Evolutionary conservation across 2,888 invertebrate species (phyloP).

Genomic region (Mythimna albipuncta): DNA sequence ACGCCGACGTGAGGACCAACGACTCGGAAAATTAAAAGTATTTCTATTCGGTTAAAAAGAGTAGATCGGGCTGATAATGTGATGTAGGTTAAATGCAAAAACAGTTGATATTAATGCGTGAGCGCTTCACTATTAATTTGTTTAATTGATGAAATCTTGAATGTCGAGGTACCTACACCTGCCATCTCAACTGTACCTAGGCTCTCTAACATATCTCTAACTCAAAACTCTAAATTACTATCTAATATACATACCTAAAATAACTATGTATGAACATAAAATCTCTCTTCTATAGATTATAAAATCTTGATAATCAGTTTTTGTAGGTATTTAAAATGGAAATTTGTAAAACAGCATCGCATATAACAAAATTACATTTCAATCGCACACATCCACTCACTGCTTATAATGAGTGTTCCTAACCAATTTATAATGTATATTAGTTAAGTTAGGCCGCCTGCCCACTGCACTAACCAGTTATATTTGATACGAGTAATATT

Average conservation of each 20-base stretch:
- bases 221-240: no score
- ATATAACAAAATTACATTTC: not conserved
- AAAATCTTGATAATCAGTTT: no score
- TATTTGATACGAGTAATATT: constrained; percentile 10
- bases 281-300: no score
- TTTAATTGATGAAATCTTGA: constrained; percentile 4
- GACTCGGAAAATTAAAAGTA: constrained; percentile 28
- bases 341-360: not conserved
- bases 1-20: constrained; percentile 30
- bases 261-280: no score
- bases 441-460: not conserved
- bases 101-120: not conserved
- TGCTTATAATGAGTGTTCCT: not conserved
- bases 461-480: not conserved
- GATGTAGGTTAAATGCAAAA: constrained; percentile 10
- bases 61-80: constrained; percentile 14
- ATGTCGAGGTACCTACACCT: not conserved
- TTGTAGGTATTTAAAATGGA: not conserved
- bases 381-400: not conserved
- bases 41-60: constrained; percentile 14
- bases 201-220: no score
- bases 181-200: no score
- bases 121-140: not conserved
- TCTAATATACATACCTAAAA: no score
- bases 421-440: constrained; percentile 1